A percentile compares a stretch with the other conserved stretches of the same genome.
phyloP scores from a whole-genome alignment of 1,140 invertebrate species.

The Caenorhabditis remanei region DNA sequence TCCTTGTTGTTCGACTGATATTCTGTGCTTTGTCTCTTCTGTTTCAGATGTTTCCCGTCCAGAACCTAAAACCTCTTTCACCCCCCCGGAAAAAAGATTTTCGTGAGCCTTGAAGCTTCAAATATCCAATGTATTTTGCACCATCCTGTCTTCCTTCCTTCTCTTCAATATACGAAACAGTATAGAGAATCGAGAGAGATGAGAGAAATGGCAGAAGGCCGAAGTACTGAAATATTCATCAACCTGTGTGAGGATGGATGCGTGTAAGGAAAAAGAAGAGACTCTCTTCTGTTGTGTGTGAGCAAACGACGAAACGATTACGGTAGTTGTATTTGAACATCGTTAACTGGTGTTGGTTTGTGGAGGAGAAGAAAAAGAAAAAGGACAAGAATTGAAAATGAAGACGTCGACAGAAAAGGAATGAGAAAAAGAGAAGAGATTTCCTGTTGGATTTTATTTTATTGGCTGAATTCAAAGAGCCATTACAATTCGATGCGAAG shows the following conservation, averaged over 20 bases:
- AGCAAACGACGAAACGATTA: conserved; percentile 52
- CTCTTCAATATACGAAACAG: not conserved
- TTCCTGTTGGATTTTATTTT: conserved; percentile 44
- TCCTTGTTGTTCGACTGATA: not conserved
- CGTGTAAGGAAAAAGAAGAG: conserved; percentile 47
- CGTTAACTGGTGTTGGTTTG: conserved; percentile 34
- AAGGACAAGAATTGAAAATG: conserved; percentile 51
- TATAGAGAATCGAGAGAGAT: not conserved
- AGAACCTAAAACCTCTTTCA: not conserved
- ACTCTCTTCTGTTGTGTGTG: not conserved
- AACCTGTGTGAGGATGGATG: conserved; percentile 56
- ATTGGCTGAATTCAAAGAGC: conserved; percentile 16
- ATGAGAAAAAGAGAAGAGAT: conserved; percentile 2
- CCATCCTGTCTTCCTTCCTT: conserved; percentile 51
- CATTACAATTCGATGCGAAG: conserved; percentile 28
- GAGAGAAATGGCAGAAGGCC: conserved; percentile 39
- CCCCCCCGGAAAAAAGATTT: not conserved
- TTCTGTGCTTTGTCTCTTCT: too few species aligned
- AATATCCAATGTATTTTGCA: conserved; percentile 49
- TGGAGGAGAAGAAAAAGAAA: not conserved
- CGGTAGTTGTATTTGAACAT: conserved; percentile 49
- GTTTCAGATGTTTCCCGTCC: not conserved
- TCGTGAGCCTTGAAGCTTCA: not conserved
- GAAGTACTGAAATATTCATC: conserved; percentile 54
- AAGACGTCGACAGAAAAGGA: not conserved